Evolutionary conservation across 2,113 vertebrate species (phyloP), one percentile per base, ranked within the genome.

Genomic region (Notiomystis cincta): DNA sequence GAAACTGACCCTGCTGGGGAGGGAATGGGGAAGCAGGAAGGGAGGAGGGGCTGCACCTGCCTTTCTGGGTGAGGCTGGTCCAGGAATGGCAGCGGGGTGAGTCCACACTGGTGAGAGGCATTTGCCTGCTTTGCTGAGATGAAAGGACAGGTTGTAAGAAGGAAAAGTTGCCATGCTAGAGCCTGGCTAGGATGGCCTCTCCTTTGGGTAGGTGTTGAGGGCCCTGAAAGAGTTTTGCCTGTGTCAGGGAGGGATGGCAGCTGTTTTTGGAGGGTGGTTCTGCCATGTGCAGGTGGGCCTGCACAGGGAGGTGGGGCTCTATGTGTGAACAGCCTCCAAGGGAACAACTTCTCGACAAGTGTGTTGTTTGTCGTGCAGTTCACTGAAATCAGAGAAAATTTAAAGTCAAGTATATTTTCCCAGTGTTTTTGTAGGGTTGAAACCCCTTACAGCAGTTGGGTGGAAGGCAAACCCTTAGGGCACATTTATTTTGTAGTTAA

Each of bases 81-180:
- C 8, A 3, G 61, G 18, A 44, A 11, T 7, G 44, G 35, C 10
- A 6, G 38, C 4, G 11, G 30, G 24, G 7, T n/a, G 54, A 50
- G 2, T 4, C 27, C 47, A 3, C 30, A 1, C 0, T 0, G 0
- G 15, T 38, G 31, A n/a, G n/a, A 30, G 21, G 14, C 13, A 1
- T 28, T 40, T 50, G 25, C 42, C 56, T 33, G 37, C 45, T 31
- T 27, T 33, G 38, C 75, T 72, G 47, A 19, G 35, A 3, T 5
- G 15, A 22, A 33, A 48, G 38, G 22, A 11, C 22, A 31, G 19
- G 61, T 11, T 45, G 4, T 6, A 4, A 5, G 37, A 10, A n/a
- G 44, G n/a, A 48, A 7, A 21, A 25, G 6, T 0, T 2, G 5
- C 21, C 4, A 0, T 21, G 22, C 24, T 18, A 5, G 37, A 71